Evolutionary conservation across 2,797 vertebrate genomes (phyloP).

Genomic region (Myotis planiceps): DNA sequence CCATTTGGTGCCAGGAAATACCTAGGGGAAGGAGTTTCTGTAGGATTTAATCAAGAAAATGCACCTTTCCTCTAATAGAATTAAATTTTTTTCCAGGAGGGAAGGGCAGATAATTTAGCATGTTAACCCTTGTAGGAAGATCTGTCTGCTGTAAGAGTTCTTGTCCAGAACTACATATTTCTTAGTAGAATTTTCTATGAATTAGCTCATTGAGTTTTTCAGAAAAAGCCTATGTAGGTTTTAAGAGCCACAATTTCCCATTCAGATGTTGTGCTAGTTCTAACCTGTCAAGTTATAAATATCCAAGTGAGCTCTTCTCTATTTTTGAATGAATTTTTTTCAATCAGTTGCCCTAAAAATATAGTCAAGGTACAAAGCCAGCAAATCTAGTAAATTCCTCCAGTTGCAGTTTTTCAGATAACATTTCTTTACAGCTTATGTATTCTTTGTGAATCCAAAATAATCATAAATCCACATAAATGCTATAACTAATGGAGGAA

Average conservation of each 20-base stretch:
- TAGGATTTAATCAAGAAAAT: constrained; percentile 42
- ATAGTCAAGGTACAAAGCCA: constrained; percentile 67
- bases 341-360: constrained; percentile 77
- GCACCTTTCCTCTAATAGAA: constrained; percentile 19
- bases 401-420: constrained; percentile 30
- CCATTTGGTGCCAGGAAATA: constrained; percentile 52
- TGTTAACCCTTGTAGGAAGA: constrained; percentile 43
- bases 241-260: constrained; percentile 70
- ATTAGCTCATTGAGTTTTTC: constrained; percentile 64
- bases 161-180: constrained; percentile 49
- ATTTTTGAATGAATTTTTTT: constrained; percentile 79
- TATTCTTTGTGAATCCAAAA: constrained; percentile 24
- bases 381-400: constrained; percentile 66
- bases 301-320: constrained; percentile 75
- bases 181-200: constrained; percentile 50
- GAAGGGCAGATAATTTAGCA: not conserved
- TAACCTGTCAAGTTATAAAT: constrained; percentile 81
- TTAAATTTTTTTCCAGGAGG: not conserved
- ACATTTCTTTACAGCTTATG: not conserved
- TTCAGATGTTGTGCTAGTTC: constrained; percentile 78
- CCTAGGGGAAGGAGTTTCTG: constrained; percentile 3
- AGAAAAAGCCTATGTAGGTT: constrained; percentile 49
- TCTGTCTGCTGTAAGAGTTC: not conserved
- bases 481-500: not conserved
- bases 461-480: constrained; percentile 31